Base-by-base conservation (phyloP, 1,140 invertebrate genomes). In the Coenobita brevimanus region DNA sequence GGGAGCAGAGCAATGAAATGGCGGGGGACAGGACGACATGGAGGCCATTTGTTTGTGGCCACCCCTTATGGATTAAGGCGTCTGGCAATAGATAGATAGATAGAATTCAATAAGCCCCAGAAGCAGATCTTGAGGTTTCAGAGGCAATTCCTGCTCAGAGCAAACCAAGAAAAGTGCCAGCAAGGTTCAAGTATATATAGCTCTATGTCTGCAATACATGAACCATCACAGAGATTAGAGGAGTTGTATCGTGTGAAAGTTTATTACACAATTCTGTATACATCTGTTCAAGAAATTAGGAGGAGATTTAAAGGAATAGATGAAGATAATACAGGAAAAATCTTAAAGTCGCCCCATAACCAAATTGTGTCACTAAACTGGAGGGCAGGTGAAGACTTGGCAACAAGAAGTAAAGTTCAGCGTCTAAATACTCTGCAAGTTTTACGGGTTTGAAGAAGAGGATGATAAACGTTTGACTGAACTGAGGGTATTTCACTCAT, bases 211-310 rank as follows among this genome's bases (percentile, higher is more conserved):
- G 67, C 24, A 71, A 8, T 30, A 71, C n/a, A 71, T 0, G n/a
- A 71, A 21, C 27, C 27, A 27, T 71, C 67, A 30, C 0, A 71
- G 67, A 71, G 27, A 27, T 71, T 71, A 30, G 67, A 71, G 27
- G 67, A 71, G 67, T 71, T 3, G n/a, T 33, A 71, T 71, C 67
- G 67, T 71, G 67, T 71, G 6, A 71, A 71, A 71, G 67, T 71
- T 2, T 71, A 71, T 3, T 71, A 71, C 3, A 27, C 67, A 71
- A 27, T 71, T 71, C 67, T 71, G 67, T 21, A 30, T 15, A 71
- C 67, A 71, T 15, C 33, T 71, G n/a, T 27, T 71, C 67, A 71
- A 33, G 67, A 71, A 71, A 71, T 33, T 71, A 13, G 67, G 27
- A 71, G 67, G 33, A 6, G n/a, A 30, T 30, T 30, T 27, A 71